These are phyloP conservation scores for Harpalus rufipes DNA, from an alignment of 2,888 invertebrate genomes.

Conservation along the genomic window DNA sequence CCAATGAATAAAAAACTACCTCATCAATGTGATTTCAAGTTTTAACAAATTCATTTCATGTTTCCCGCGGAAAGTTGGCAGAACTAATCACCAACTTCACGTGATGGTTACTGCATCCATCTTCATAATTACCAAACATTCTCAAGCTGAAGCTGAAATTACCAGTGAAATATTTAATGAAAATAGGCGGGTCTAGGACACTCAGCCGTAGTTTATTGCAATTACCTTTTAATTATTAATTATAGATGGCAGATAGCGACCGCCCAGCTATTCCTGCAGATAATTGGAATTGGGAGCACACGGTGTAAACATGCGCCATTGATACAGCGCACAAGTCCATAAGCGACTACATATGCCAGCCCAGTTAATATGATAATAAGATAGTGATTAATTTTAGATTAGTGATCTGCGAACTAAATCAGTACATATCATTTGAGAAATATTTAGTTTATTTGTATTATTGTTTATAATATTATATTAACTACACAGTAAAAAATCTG, in stretches of 20 bases:
- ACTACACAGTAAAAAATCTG: no score
- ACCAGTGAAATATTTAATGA: constrained; percentile 49
- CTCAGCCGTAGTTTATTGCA: constrained; percentile 25
- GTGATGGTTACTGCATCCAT: constrained; percentile 23
- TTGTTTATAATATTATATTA: no score
- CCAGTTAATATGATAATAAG: background rate
- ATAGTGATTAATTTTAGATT: background rate
- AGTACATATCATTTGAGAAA: no score
- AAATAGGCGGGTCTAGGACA: constrained; percentile 28
- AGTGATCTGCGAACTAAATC: no score
- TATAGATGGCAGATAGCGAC: constrained; percentile 23
- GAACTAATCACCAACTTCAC: constrained; percentile 42
- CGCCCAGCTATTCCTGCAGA: constrained; percentile 46
- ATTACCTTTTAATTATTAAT: constrained; percentile 49
- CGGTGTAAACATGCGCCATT: constrained; percentile 16
- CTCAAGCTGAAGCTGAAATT: constrained; percentile 31
- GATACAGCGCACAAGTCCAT: background rate
- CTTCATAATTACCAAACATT: constrained; percentile 50
- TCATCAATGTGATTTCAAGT: constrained; percentile 4
- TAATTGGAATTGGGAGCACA: constrained; percentile 28
- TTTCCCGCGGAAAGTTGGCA: constrained; percentile 12
- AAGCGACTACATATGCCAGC: background rate
- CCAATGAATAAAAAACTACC: background rate
- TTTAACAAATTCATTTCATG: background rate
- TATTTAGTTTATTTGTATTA: no score